Evolutionary conservation across 2,888 invertebrate genomes (phyloP), one percentile per base, ranked within the genome.

Genomic region (Epiblema foenella): DNA sequence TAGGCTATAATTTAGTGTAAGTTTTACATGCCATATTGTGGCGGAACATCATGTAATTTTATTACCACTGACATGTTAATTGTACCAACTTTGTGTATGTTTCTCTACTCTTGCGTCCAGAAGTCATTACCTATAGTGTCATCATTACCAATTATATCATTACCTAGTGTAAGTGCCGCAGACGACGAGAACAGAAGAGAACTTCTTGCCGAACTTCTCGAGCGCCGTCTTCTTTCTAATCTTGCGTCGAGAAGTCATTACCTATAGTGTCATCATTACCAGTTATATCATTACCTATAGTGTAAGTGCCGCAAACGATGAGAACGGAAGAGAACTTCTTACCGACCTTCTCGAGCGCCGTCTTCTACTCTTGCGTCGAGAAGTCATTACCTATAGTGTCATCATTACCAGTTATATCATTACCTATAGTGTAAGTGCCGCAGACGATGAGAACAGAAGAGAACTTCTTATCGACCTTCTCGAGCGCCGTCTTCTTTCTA

Each of bases 371-470:
- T 29, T n/a, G n/a, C n/a, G n/a, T n/a, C n/a, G n/a, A n/a, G n/a
- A n/a, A n/a, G n/a, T n/a, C n/a, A n/a, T n/a, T n/a, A n/a, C n/a
- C n/a, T n/a, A n/a, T n/a, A n/a, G n/a, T n/a, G n/a, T n/a, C n/a
- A n/a, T n/a, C n/a, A n/a, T n/a, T n/a, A n/a, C n/a, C n/a, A n/a
- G n/a, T n/a, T n/a, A n/a, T n/a, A n/a, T n/a, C n/a, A n/a, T n/a
- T n/a, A n/a, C n/a, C n/a, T n/a, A n/a, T n/a, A n/a, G n/a, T n/a
- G 80, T 97, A 97, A 0, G 96, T 93, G 0, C 97, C 97, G 81
- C 96, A 96, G 0, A 96, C 94, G 29, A 94, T 94, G 94, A 89
- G 68, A 89, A 90, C 74, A n/a, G n/a, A n/a, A n/a, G n/a, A n/a
- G n/a, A n/a, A n/a, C n/a, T 88, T 89, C 78, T 90, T 90, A 52